Conservation (phyloP, 2,888 invertebrate genomes). For the Hyles lineata region DNA sequence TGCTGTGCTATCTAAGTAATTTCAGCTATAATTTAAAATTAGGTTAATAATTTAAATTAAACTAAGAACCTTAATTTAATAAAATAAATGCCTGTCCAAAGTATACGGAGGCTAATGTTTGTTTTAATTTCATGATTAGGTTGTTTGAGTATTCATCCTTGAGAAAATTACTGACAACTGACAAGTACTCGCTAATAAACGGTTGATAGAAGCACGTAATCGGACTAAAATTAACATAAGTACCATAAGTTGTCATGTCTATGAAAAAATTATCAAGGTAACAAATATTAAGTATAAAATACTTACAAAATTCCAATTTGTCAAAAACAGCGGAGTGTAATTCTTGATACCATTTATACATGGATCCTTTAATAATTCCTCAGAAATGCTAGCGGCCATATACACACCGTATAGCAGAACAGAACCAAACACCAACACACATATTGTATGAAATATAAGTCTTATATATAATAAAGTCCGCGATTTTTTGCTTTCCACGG, state of each 20-base stretch:
- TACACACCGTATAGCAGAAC: constrained; percentile 36
- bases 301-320: constrained; percentile 69
- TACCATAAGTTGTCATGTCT: neutral
- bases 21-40: no score
- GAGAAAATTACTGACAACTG: neutral
- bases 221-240: neutral
- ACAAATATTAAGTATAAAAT: neutral
- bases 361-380: constrained; percentile 41
- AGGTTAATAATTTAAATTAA: no score
- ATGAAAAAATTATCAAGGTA: no score
- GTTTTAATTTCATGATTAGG: neutral
- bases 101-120: neutral
- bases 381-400: constrained; percentile 34
- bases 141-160: neutral
- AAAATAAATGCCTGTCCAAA: no score
- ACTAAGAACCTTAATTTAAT: no score
- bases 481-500: constrained; percentile 8
- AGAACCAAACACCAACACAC: constrained; percentile 33
- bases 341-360: constrained; percentile 46
- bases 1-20: no score
- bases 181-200: no score
- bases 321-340: constrained; percentile 53
- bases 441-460: constrained; percentile 36
- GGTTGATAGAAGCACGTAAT: neutral
- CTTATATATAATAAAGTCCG: constrained; percentile 30